These are phyloP conservation scores for Coremacera marginata DNA, from an alignment of 2,888 invertebrate genomes.

Conservation along the genomic window DNA sequence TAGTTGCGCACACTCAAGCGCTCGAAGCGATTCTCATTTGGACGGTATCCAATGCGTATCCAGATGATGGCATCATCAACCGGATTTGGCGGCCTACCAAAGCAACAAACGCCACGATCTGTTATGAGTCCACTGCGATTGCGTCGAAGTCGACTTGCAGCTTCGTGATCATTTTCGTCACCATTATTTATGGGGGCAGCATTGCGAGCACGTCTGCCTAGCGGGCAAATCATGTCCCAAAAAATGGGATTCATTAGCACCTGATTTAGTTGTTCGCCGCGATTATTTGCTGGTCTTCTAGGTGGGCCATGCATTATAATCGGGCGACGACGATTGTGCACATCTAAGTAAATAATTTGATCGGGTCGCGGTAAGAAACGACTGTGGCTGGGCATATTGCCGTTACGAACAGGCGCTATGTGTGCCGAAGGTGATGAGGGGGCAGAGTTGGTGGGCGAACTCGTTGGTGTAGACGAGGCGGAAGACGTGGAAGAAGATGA, in stretches of 20 bases:
- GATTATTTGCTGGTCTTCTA: slow-evolving; percentile 38
- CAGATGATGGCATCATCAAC: slow-evolving; percentile 66
- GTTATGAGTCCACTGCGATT: slow-evolving; percentile 56
- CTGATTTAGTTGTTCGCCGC: slow-evolving; percentile 54
- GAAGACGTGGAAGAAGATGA: slow-evolving; percentile 46
- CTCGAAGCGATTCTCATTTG: slow-evolving; percentile 70
- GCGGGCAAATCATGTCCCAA: slow-evolving; percentile 64
- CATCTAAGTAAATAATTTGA: slow-evolving; percentile 58
- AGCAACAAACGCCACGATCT: slow-evolving; percentile 66
- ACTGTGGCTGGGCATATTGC: slow-evolving; percentile 55
- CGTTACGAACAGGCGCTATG: slow-evolving; percentile 37
- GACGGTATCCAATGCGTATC: slow-evolving; percentile 65
- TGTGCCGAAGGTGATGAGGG: slow-evolving; percentile 17
- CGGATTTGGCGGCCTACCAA: slow-evolving; percentile 63
- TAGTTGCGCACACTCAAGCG: slow-evolving; percentile 74
- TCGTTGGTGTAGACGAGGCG: slow-evolving; percentile 42
- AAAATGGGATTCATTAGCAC: slow-evolving; percentile 62
- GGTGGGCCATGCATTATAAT: slow-evolving; percentile 31
- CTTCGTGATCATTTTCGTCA: neutral
- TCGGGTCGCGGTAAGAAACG: slow-evolving; percentile 59
- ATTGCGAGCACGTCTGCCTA: slow-evolving; percentile 49
- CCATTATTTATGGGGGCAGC: neutral
- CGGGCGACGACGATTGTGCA: slow-evolving; percentile 47
- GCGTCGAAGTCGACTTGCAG: slow-evolving; percentile 39
- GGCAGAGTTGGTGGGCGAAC: slow-evolving; percentile 24